These are phyloP conservation scores for Rafetus swinhoei DNA, from an alignment of 2,113 vertebrate species.

Conservation along the genomic window DNA sequence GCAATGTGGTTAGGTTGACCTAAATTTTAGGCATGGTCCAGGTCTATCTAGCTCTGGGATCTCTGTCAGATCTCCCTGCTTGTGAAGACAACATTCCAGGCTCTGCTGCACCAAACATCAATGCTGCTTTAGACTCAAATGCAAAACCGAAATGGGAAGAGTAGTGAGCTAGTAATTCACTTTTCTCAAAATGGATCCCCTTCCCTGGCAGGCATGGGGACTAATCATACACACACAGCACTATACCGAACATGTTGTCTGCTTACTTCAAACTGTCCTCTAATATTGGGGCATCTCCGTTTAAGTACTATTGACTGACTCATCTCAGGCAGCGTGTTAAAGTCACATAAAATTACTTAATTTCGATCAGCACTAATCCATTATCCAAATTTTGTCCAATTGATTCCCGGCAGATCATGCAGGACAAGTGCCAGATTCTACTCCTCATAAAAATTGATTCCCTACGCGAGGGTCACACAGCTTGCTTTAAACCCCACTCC, in stretches of 20 bases:
- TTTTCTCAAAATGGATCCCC: slow-evolving; percentile 24
- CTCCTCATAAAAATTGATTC: slow-evolving; percentile 65
- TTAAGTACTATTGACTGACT: slow-evolving; percentile 40
- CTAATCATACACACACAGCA: slow-evolving; percentile 21
- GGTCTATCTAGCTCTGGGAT: background rate
- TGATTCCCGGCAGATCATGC: slow-evolving; percentile 20
- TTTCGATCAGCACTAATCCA: slow-evolving; percentile 34
- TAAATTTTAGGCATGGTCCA: background rate
- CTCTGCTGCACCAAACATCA: background rate
- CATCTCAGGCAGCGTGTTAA: background rate
- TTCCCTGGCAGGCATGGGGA: slow-evolving; percentile 1
- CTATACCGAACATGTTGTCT: background rate
- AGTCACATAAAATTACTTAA: slow-evolving; percentile 52
- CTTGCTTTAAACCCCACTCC: slow-evolving; percentile 50
- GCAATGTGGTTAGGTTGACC: background rate
- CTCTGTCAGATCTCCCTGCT: background rate
- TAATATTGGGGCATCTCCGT: background rate
- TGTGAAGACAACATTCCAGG: slow-evolving; percentile 6
- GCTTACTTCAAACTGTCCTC: slow-evolving; percentile 41
- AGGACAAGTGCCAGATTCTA: slow-evolving; percentile 24
- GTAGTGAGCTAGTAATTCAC: slow-evolving; percentile 14
- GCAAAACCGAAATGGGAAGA: slow-evolving; percentile 7
- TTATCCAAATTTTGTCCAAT: slow-evolving; percentile 57
- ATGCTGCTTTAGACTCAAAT: slow-evolving; percentile 14
- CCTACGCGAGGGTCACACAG: slow-evolving; percentile 16